Evolutionary conservation across 2,888 invertebrate genomes (phyloP).

Genomic region (Alviniconcha strummeri): DNA sequence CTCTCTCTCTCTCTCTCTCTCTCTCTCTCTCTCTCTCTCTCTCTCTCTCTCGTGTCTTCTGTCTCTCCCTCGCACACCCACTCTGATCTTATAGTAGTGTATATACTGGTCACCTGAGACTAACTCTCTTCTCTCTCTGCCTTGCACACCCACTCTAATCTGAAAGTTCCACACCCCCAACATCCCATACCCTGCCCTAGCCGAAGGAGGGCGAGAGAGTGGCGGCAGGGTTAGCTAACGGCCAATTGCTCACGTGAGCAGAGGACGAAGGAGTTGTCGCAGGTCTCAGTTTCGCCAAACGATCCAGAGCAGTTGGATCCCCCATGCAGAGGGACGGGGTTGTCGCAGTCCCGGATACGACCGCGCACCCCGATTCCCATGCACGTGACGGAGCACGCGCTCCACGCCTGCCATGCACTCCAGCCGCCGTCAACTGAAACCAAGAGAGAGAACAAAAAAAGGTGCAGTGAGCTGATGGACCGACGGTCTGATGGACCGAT

Average conservation of each 20-base stretch:
- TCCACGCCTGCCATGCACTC: neutral
- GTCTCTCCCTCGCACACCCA: neutral
- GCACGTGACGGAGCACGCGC: conserved; percentile 20
- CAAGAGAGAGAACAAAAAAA: neutral
- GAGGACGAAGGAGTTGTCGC: neutral
- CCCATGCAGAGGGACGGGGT: neutral
- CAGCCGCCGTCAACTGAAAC: conserved; percentile 8
- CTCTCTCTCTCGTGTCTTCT: neutral
- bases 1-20: conserved; percentile 1
- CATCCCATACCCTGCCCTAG: no score
- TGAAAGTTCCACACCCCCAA: no score
- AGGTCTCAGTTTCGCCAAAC: neutral
- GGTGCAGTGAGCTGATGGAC: neutral
- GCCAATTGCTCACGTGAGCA: neutral
- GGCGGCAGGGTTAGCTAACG: no score
- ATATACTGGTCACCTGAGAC: no score
- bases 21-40: neutral
- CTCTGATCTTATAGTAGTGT: no score
- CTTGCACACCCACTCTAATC: no score
- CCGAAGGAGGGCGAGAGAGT: no score
- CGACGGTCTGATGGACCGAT: no score
- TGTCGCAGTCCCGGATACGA: neutral
- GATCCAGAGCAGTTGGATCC: conserved; percentile 3
- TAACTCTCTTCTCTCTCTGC: no score
- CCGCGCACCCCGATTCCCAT: neutral